phyloP scores from a whole-genome alignment of 2,888 invertebrate genomes.

The Elegia similella region DNA sequence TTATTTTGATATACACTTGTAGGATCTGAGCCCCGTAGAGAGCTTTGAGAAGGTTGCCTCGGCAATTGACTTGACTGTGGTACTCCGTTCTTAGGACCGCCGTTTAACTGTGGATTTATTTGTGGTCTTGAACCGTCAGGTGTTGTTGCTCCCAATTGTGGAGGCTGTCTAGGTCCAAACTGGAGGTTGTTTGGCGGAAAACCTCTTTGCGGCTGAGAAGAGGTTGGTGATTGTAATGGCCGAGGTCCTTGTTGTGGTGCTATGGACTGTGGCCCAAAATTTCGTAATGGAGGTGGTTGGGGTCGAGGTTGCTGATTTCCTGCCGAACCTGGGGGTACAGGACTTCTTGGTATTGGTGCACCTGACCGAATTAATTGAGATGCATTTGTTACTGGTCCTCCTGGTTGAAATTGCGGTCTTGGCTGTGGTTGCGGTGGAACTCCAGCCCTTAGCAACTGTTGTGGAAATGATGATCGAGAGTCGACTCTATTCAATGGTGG shows the following conservation, averaged over 20 bases:
- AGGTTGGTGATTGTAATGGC: constrained; percentile 52
- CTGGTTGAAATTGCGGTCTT: constrained; percentile 71
- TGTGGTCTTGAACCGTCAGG: constrained; percentile 52
- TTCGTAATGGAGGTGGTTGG: constrained; percentile 53
- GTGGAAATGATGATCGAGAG: constrained; percentile 63
- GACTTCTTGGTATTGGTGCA: constrained; percentile 51
- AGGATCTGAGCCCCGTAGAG: constrained; percentile 59
- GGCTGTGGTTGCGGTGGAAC: constrained; percentile 49
- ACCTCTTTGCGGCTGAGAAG: constrained; percentile 57
- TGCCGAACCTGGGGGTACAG: constrained; percentile 47
- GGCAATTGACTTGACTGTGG: constrained; percentile 46
- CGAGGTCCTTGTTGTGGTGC: constrained; percentile 58
- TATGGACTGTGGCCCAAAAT: constrained; percentile 63
- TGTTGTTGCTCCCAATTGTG: constrained; percentile 50
- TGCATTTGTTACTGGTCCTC: constrained; percentile 62
- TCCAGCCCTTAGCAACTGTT: constrained; percentile 53
- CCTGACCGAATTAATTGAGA: constrained; percentile 62
- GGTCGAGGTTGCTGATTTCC: constrained; percentile 56
- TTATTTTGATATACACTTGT: constrained; percentile 56
- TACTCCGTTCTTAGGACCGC: constrained; percentile 26
- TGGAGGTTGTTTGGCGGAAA: constrained; percentile 69
- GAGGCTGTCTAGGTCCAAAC: constrained; percentile 26
- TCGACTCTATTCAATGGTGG: constrained; percentile 65
- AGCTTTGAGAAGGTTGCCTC: constrained; percentile 71
- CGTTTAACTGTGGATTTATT: constrained; percentile 30